Conservation (phyloP, 2,113 vertebrate genomes). For the Mohoua ochrocephala region DNA sequence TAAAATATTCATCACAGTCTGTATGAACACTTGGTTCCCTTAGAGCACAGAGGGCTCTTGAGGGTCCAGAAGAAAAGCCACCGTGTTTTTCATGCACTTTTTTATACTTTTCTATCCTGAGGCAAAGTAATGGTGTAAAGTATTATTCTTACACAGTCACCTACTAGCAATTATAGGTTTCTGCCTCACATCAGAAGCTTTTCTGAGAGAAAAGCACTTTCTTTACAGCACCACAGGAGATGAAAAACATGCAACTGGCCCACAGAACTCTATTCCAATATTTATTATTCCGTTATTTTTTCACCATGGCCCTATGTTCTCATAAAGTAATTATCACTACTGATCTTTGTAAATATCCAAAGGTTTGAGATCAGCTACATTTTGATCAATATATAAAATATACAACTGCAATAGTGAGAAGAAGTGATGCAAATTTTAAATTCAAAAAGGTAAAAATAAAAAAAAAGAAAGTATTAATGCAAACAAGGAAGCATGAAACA, state of each 20-base stretch:
- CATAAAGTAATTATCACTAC: not conserved
- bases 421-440: not conserved
- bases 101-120: not conserved
- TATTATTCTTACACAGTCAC: not conserved
- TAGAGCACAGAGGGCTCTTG: not conserved
- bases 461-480: not conserved
- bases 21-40: not conserved
- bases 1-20: not conserved
- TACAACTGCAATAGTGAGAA: not conserved
- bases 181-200: not conserved
- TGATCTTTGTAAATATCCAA: not conserved
- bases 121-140: not conserved
- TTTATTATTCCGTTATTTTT: not conserved
- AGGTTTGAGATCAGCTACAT: not conserved
- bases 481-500: not conserved
- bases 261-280: not conserved
- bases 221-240: not conserved
- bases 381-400: not conserved
- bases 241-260: not conserved
- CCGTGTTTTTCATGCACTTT: not conserved
- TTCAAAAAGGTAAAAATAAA: not conserved
- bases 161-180: constrained; percentile 4
- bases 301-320: not conserved
- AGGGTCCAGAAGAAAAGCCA: not conserved
- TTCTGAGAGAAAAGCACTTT: constrained; percentile 8